A percentile compares a stretch with the other conserved stretches of the same genome.
These are phyloP conservation scores for Pyrgus malvae DNA, from an alignment of 2,888 invertebrate species.

Conservation along the genomic window DNA sequence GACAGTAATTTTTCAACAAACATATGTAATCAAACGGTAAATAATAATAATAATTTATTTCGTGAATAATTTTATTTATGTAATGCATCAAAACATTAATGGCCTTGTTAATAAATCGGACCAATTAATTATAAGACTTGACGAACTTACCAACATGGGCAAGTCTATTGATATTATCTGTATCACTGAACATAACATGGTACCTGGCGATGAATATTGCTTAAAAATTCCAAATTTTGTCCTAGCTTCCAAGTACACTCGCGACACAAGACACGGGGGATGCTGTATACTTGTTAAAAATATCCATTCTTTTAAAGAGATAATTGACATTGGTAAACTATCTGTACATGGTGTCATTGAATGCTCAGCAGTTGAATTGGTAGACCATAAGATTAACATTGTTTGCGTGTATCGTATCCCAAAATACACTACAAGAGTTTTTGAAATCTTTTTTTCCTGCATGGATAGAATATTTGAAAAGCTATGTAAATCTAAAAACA, in stretches of 20 bases:
- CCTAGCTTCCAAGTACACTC: neutral
- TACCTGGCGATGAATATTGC: neutral
- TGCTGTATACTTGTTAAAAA: neutral
- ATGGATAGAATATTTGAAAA: neutral
- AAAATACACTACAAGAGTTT: neutral
- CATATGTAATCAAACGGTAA: neutral
- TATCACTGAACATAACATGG: too few relatives aligned
- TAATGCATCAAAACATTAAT: slow-evolving; percentile 9
- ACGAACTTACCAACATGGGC: neutral
- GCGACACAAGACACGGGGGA: neutral
- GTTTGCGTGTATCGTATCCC: slow-evolving; percentile 1
- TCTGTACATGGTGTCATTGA: neutral
- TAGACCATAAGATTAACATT: neutral
- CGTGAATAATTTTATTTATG: neutral
- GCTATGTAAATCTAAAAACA: too few relatives aligned
- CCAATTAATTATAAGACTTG: neutral
- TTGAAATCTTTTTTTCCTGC: neutral
- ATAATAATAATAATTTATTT: slow-evolving; percentile 4
- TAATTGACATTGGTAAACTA: neutral
- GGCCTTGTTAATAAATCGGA: neutral
- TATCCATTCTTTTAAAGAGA: neutral
- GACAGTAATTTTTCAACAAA: neutral
- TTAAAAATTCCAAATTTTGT: neutral
- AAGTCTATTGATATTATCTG: neutral
- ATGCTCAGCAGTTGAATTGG: neutral